phyloP scores from a whole-genome alignment of 2,797 vertebrate species.

The Sternotherus odoratus region DNA sequence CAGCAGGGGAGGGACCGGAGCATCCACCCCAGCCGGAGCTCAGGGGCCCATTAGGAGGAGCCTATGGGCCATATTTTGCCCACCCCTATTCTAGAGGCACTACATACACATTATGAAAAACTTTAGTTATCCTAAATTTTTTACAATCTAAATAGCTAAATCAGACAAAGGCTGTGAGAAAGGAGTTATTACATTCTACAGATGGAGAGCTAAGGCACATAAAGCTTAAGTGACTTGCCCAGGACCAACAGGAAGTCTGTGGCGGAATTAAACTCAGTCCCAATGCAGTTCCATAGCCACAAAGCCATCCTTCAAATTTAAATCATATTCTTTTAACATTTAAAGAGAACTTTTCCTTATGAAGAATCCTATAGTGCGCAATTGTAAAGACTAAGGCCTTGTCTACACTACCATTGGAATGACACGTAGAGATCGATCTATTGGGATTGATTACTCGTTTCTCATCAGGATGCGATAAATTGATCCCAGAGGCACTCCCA shows the following conservation, averaged over 20 bases:
- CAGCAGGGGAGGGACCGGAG: too few species aligned
- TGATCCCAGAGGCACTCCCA: too few species aligned
- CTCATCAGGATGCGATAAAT: too few species aligned
- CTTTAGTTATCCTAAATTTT: not conserved
- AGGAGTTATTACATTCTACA: not conserved
- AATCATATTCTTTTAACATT: not conserved
- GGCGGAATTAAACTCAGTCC: not conserved
- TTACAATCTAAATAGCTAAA: not conserved
- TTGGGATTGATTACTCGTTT: too few species aligned
- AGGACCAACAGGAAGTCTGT: not conserved
- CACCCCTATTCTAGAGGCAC: not conserved
- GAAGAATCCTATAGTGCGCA: not conserved
- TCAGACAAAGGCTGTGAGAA: not conserved
- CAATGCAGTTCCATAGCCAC: not conserved
- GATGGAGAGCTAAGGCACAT: not conserved
- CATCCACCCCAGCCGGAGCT: too few species aligned
- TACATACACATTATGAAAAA: not conserved
- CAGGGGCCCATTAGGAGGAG: too few species aligned
- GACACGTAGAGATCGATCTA: too few species aligned
- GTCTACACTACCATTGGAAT: too few species aligned
- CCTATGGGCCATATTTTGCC: too few species aligned
- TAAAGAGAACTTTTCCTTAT: not conserved
- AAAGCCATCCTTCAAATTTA: not conserved
- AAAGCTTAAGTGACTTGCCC: not conserved
- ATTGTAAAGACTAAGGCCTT: not conserved